phyloP scores from a whole-genome alignment of 2,888 invertebrate genomes.

The Callimorpha dominula region DNA sequence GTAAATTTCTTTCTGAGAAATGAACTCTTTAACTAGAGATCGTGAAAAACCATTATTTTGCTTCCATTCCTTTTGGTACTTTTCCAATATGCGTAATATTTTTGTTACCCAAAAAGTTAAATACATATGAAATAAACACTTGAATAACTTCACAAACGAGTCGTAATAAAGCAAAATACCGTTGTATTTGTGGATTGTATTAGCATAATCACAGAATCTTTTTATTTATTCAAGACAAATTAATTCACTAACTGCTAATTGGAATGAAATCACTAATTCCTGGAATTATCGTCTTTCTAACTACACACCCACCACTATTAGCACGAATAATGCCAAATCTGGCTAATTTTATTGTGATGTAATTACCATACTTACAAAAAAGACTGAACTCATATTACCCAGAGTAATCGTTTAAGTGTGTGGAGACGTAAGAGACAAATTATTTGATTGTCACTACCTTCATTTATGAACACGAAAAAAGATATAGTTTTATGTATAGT shows the following conservation, averaged over 20 bases:
- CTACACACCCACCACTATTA: background rate
- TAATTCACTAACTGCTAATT: conserved; percentile 13
- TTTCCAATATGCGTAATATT: no score
- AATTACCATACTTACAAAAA: background rate
- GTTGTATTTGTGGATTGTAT: no score
- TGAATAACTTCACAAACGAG: no score
- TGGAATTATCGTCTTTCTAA: background rate
- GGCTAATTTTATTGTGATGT: background rate
- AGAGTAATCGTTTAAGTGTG: background rate
- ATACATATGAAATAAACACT: no score
- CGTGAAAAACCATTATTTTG: no score
- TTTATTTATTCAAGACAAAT: conserved; percentile 5
- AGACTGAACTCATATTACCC: background rate
- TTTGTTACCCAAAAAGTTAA: no score
- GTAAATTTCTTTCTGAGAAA: no score
- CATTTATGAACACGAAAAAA: background rate
- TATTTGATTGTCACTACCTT: background rate
- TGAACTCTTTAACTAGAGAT: no score
- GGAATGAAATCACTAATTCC: conserved; percentile 1
- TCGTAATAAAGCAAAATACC: no score
- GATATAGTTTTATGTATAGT: no score
- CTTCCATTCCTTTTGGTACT: no score
- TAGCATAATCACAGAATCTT: background rate
- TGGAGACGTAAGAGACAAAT: background rate
- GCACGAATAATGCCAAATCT: background rate